Base-by-base conservation (phyloP, 2,888 invertebrate species). In the Formica aserva region DNA sequence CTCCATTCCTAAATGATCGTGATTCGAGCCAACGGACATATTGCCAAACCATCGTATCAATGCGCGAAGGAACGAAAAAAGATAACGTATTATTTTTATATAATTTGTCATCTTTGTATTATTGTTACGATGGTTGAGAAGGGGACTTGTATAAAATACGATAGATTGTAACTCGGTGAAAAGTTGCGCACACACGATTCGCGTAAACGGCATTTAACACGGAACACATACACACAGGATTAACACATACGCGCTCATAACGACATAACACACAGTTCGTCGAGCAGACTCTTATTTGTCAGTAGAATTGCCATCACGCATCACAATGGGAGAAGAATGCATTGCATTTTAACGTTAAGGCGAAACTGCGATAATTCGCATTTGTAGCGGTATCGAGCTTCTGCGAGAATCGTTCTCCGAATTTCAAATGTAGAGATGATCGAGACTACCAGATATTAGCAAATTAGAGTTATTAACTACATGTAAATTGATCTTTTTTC, bases 51-150 rank as follows among this genome's bases (percentile, higher is more conserved):
- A 89, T 91, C 89, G 88, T 91, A 88, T 88, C 90, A 90, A 91
- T 91, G 83, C 83, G 82, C 82, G 78, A 86, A 72, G 75, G 74
- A 78, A 78, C 32, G 88, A 69, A 89, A 87, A 90, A 92, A 89
- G 85, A 91, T 91, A 93, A 91, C 85, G 92, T 92, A 91, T 94
- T 94, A 94, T 94, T 94, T 94, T 94, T 93, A 92, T 52, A 52
- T 94, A 94, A 93, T 94, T 94, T 93, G 85, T 84, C 90, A 89
- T 90, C 89, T 88, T 89, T 75, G 87, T 86, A 81, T 69, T 84
- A 88, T 92, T 92, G 92, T 89, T 88, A 89, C 86, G 89, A 92
- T 91, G 91, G 93, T 91, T 91, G 74, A 72, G 78, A 45, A 52
- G n/a, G 52, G 26, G 29, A 62, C 60, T 82, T 82, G 82, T 82